phyloP scores from a whole-genome alignment of 2,888 invertebrate genomes.

The Gymnocheta viridis region DNA sequence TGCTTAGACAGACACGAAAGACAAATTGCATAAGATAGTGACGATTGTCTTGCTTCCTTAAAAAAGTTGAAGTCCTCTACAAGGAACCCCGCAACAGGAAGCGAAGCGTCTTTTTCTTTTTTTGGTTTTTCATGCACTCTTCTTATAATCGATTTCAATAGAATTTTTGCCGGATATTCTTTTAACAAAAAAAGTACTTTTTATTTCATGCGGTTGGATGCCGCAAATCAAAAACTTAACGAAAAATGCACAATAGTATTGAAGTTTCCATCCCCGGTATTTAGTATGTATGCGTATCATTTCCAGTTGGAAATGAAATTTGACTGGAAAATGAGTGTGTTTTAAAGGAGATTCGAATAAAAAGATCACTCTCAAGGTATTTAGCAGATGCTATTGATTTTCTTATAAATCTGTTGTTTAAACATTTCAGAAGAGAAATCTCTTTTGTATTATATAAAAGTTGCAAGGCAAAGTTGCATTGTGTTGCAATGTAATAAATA shows the following conservation, averaged over 20 bases:
- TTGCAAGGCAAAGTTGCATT: background rate
- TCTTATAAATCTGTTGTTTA: background rate
- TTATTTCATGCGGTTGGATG: too few species aligned
- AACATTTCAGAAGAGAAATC: background rate
- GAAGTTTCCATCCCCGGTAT: background rate
- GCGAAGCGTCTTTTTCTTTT: too few species aligned
- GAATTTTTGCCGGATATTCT: too few species aligned
- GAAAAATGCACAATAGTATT: background rate
- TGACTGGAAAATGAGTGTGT: background rate
- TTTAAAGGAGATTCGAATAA: background rate
- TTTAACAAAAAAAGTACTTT: background rate
- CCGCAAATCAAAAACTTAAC: background rate
- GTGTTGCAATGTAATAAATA: too few species aligned
- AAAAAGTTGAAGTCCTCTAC: too few species aligned
- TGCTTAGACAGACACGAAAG: too few species aligned
- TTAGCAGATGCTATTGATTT: background rate
- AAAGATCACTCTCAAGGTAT: background rate
- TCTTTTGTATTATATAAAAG: background rate
- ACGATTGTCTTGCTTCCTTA: too few species aligned
- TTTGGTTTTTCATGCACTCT: too few species aligned
- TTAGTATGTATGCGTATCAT: background rate
- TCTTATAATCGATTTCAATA: too few species aligned
- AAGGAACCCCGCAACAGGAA: too few species aligned
- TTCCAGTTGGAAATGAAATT: constrained; percentile 43
- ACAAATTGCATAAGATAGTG: too few species aligned